Base-by-base conservation (phyloP, 2,888 invertebrate genomes). In the Arctia plantaginis region DNA sequence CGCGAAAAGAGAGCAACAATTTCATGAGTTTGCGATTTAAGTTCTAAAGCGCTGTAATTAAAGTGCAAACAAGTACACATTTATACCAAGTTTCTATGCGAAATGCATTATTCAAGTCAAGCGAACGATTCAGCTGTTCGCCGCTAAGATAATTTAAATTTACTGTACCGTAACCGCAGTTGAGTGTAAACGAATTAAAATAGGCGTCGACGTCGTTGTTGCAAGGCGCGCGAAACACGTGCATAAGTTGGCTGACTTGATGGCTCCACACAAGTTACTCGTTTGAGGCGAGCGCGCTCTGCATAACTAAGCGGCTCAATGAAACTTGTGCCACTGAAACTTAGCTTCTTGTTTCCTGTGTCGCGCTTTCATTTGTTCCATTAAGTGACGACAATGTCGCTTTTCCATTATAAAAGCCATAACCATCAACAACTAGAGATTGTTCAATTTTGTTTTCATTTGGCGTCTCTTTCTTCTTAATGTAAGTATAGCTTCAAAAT, bases 251-350 rank as follows among this genome's bases (percentile, higher is more conserved):
- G 78, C 77, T 78, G 83, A 88, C 87, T 87, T 83, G 78, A 80
- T 80, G 81, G 80, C 77, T 87, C 84, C 83, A 87, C 84, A 81
- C 84, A 87, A 90, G 86, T 89, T 87, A 85, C 85, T 85, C 85
- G 81, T 83, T 83, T 82, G 82, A 82, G 80, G 80, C 80, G 77
- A 73, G 79, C 85, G 84, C 82, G 85, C 77, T 78, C 82, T 86
- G 90, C 90, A 91, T 91, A 90, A 89, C 91, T 90, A 89, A 90
- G 85, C 85, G 83, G 80, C 85, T 86, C 78, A 74, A 85, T 85
- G 85, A 86, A 90, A 90, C 90, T 90, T 89, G 84, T 77, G 86
- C 86, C 78, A 82, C 81, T 82, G 85, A 85, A 90, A 90, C 88
- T 90, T 88, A 86, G 86, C 87, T 87, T 87, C 88, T 87, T 86